Evolutionary conservation across 2,113 vertebrate species (phyloP).

Genomic region (Proterorhinus semilunaris): DNA sequence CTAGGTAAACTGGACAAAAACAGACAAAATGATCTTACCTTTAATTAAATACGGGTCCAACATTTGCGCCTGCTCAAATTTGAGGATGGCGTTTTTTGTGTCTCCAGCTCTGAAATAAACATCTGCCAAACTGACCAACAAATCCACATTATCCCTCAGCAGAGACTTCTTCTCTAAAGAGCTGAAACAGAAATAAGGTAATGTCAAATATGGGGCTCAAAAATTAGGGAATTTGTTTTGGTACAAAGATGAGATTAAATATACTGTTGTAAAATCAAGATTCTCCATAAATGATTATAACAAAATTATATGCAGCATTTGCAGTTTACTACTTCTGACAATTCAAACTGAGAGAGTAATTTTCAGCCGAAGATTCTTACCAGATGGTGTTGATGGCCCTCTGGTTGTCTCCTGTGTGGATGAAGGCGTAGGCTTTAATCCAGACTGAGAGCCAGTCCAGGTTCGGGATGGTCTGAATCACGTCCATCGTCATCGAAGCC

Average conservation of each 20-base stretch:
- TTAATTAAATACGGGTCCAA: slow-evolving; percentile 97
- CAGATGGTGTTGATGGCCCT: slow-evolving; percentile 97
- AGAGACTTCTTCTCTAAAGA: slow-evolving; percentile 97
- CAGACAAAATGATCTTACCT: slow-evolving; percentile 69
- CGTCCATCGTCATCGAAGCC: slow-evolving; percentile 96
- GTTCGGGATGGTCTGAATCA: slow-evolving; percentile 95
- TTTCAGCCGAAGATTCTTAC: slow-evolving; percentile 69
- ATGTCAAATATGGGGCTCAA: no score
- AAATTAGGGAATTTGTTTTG: no score
- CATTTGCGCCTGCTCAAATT: slow-evolving; percentile 98
- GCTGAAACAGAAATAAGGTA: slow-evolving; percentile 64
- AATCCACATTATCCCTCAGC: slow-evolving; percentile 93
- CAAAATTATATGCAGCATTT: no score
- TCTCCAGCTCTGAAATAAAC: slow-evolving; percentile 96
- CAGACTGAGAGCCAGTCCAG: slow-evolving; percentile 97
- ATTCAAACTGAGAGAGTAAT: background rate
- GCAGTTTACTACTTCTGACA: no score
- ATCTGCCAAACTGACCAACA: slow-evolving; percentile 94
- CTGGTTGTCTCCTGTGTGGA: slow-evolving; percentile 93
- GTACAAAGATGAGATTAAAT: background rate
- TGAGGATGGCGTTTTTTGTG: slow-evolving; percentile 94
- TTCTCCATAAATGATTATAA: no score
- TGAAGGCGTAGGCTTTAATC: slow-evolving; percentile 98
- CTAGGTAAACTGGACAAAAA: background rate
- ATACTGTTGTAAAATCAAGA: no score